Percentiles rank a stretch among this genome's conserved stretches.
Evolutionary conservation across 1,140 invertebrate genomes (phyloP).

Genomic region (Drosophila kepulauana): DNA sequence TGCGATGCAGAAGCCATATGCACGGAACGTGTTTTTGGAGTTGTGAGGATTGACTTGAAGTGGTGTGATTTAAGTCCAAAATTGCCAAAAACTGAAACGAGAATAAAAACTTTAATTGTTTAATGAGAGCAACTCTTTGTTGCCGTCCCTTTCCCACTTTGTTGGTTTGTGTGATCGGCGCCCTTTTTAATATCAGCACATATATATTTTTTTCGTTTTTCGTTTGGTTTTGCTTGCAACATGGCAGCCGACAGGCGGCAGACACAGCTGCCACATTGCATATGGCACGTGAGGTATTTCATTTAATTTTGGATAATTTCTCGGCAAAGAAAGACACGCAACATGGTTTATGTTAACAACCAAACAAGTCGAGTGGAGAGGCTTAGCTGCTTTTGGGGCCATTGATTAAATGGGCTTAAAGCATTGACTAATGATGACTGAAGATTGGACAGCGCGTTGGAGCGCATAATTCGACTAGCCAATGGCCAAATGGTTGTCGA

Average conservation of each 20-base stretch:
- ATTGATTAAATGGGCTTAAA: constrained; percentile 70
- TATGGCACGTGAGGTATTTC: constrained; percentile 74
- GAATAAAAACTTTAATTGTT: constrained; percentile 65
- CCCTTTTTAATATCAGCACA: constrained; percentile 33
- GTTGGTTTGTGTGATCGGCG: constrained; percentile 13
- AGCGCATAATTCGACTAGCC: constrained; percentile 70
- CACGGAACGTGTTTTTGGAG: constrained; percentile 32
- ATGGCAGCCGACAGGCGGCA: constrained; percentile 51
- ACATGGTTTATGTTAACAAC: constrained; percentile 58
- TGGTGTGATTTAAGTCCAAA: constrained; percentile 63
- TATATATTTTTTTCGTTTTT: constrained; percentile 5
- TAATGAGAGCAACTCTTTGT: constrained; percentile 56
- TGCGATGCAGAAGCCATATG: constrained; percentile 23
- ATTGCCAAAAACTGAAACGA: constrained; percentile 21
- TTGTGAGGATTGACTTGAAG: constrained; percentile 38
- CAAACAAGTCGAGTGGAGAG: constrained; percentile 5
- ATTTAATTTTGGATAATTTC: constrained; percentile 69
- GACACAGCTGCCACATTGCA: constrained; percentile 64
- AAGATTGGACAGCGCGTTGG: constrained; percentile 62
- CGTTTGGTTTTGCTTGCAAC: constrained; percentile 42
- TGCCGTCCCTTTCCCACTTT: constrained; percentile 12
- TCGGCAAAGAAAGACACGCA: constrained; percentile 58
- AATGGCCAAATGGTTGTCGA: constrained; percentile 10
- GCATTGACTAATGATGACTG: constrained; percentile 75
- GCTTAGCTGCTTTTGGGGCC: constrained; percentile 17